Evolutionary conservation across 2,113 vertebrate species (phyloP), one percentile per base, ranked within the genome.

Genomic region (Eulemur macaco): DNA sequence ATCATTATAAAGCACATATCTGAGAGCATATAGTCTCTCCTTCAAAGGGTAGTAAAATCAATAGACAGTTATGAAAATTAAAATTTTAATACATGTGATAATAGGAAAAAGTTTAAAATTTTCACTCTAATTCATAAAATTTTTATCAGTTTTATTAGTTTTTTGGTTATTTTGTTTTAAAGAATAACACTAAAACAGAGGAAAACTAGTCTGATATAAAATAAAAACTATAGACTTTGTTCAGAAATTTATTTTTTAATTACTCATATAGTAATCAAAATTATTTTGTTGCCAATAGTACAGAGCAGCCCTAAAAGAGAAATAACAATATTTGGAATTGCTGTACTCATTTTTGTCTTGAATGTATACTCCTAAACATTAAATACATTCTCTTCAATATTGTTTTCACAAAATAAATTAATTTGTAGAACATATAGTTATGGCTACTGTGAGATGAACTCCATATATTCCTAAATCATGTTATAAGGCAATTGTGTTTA

Each of bases 201-300:
- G 5, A 82, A 81, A 86, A 84, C 1, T 39, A n/a, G 4, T 34
- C 5, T 92, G 47, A 82, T 66, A 69, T 81, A 85, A 83, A 86
- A 42, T 77, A 52, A 25, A 54, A 66, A 85, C 13, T 29, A 3
- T 68, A n/a, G 0, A 58, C 4, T 34, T 64, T 78, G n/a, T 74
- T 60, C 21, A 74, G 23, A 63, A 80, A 63, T 85, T 54, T 85
- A 31, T 42, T 64, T 94, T 94, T 92, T 71, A 93, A 87, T 78
- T 34, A 31, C 1, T 47, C n/a, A 93, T 66, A 17, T 2, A 39
- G 6, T 87, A 74, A 54, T 80, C 42, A 68, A 73, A 84, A 50
- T 78, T 60, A 63, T 27, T 89, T 64, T 68, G 3, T 56, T 91
- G 42, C 27, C 10, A 56, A 15, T 52, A 96, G 34, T 34, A 10